phyloP scores from a whole-genome alignment of 1,140 invertebrate genomes.

The Oncopodura yosiiana region DNA sequence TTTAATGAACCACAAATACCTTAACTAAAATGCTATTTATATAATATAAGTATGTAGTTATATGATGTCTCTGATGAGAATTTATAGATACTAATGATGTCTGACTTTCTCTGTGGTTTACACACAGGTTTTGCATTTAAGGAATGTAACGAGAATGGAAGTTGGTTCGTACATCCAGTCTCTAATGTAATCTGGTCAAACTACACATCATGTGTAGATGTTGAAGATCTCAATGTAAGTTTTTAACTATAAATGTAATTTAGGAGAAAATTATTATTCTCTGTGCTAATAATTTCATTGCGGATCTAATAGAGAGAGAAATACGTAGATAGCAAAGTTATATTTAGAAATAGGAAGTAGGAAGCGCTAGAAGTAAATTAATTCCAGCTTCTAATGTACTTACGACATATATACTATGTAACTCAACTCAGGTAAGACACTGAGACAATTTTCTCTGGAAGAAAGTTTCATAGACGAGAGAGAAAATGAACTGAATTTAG shows the following conservation, averaged over 20 bases:
- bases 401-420: too few relatives aligned
- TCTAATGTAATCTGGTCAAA: constrained; percentile 45
- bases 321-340: background rate
- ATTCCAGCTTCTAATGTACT: too few relatives aligned
- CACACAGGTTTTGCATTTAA: constrained; percentile 36
- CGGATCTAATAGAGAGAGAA: background rate
- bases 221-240: constrained; percentile 43
- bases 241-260: background rate
- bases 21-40: too few relatives aligned
- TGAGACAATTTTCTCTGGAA: too few relatives aligned
- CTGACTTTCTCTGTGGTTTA: background rate
- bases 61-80: too few relatives aligned
- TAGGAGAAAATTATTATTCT: background rate
- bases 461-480: too few relatives aligned
- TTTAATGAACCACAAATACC: too few relatives aligned
- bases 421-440: too few relatives aligned
- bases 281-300: background rate
- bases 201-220: constrained; percentile 47
- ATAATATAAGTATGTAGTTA: too few relatives aligned
- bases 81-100: background rate
- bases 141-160: constrained; percentile 42
- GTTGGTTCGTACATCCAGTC: constrained; percentile 43
- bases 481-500: too few relatives aligned
- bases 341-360: background rate
- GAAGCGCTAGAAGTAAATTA: background rate